These are phyloP conservation scores for Marmota flaviventris DNA, from an alignment of 2,113 vertebrate genomes.

Conservation along the genomic window DNA sequence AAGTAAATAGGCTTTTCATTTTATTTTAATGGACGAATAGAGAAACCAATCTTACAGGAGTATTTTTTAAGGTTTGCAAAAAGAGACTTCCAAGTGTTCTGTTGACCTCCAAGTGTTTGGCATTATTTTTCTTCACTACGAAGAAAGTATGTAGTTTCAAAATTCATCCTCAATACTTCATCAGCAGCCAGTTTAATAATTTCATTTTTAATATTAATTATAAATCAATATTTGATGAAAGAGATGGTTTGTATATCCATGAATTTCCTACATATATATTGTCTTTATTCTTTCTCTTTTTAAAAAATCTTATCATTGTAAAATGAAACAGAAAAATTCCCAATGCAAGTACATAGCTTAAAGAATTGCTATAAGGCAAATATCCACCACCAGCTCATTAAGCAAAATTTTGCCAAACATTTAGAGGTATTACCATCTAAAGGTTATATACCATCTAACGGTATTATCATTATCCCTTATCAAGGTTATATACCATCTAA, in stretches of 20 bases:
- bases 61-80: not conserved
- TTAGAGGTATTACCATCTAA: not conserved
- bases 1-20: not conserved
- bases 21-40: not conserved
- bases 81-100: not conserved
- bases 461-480: not conserved
- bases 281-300: not conserved
- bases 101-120: not conserved
- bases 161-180: not conserved
- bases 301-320: not conserved
- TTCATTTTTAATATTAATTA: slow-evolving; percentile 36
- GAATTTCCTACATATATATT: not conserved
- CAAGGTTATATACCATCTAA: no score
- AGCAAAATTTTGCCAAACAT: not conserved
- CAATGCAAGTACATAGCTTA: not conserved
- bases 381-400: not conserved
- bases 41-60: not conserved
- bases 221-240: slow-evolving; percentile 31
- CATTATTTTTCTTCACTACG: slow-evolving; percentile 2
- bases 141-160: not conserved
- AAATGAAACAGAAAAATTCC: not conserved
- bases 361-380: not conserved
- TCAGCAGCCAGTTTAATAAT: not conserved
- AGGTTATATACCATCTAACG: no score
- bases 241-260: not conserved